Percentiles rank a stretch among this genome's conserved stretches.
phyloP scores from a whole-genome alignment of 2,797 vertebrate species.

The Mareca penelope region DNA sequence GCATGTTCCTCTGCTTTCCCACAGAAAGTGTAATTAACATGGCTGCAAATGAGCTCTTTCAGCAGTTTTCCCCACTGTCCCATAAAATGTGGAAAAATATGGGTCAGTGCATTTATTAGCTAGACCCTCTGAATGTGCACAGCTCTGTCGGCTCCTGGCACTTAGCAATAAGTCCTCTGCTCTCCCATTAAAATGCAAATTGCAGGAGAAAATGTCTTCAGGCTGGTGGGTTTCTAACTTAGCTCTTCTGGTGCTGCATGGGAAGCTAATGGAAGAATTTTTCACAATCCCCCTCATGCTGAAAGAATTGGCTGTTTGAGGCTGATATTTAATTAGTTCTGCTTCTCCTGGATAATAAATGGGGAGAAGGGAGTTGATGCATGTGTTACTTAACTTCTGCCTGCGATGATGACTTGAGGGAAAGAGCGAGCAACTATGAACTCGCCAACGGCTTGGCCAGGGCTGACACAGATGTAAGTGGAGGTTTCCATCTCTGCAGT shows the following conservation, averaged over 20 bases:
- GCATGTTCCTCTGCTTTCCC: conserved; percentile 34
- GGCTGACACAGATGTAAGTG: not conserved
- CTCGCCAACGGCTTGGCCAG: not conserved
- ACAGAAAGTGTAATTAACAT: conserved; percentile 64
- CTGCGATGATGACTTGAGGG: not conserved
- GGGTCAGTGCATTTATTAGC: conserved; percentile 71
- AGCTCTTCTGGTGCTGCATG: not conserved
- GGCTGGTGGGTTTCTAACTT: conserved; percentile 18
- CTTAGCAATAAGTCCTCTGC: conserved; percentile 58
- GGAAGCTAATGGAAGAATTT: not conserved
- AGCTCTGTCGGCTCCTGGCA: conserved; percentile 53
- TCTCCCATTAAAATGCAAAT: conserved; percentile 56
- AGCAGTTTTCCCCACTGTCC: conserved; percentile 64
- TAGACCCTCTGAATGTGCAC: conserved; percentile 47
- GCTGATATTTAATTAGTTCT: conserved; percentile 38
- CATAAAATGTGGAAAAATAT: conserved; percentile 70
- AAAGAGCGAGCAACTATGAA: not conserved
- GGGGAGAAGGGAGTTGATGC: not conserved
- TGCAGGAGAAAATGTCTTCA: conserved; percentile 39
- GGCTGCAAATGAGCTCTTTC: conserved; percentile 68
- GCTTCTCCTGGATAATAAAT: conserved; percentile 19
- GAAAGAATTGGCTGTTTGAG: conserved; percentile 16
- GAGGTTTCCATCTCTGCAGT: not conserved
- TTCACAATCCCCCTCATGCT: not conserved
- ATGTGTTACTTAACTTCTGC: not conserved